Percentiles rank a stretch among this genome's conserved stretches.
Conservation (phyloP, 37 sponge, comb jelly and placozoan genomes). For the Cliona cf. orientalis region DNA sequence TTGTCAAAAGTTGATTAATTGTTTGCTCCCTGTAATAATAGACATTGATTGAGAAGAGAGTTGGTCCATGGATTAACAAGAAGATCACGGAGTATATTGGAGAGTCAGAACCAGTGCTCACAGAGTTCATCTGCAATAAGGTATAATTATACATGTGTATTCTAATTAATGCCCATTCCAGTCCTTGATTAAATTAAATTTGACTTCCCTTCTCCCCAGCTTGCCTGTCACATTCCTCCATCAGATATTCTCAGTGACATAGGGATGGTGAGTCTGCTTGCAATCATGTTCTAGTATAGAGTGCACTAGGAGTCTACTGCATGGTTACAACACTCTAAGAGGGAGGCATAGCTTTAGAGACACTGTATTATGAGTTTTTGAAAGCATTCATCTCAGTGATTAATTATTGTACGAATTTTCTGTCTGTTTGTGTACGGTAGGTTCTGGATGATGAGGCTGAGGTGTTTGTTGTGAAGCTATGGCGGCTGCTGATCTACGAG, state of each 20-base stretch:
- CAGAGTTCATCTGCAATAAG: conserved; percentile 96
- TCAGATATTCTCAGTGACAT: conserved; percentile 73
- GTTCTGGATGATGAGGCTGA: conserved; percentile 98
- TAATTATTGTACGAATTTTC: not conserved
- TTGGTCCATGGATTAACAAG: conserved; percentile 95
- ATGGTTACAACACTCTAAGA: not conserved
- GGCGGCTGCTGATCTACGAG: conserved; percentile 97
- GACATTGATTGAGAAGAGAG: conserved; percentile 91
- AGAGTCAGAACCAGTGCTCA: conserved; percentile 90
- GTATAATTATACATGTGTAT: conserved; percentile 33
- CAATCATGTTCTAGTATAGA: not conserved
- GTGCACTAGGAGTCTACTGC: not conserved
- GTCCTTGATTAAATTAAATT: not conserved
- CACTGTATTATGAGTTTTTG: no score
- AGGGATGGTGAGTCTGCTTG: conserved; percentile 69
- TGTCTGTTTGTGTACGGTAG: conserved; percentile 49
- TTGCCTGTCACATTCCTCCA: conserved; percentile 69
- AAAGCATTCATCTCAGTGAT: not conserved
- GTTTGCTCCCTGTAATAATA: conserved; percentile 1
- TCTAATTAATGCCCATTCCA: no score
- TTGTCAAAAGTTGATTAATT: not conserved
- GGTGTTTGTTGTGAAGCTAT: conserved; percentile 95
- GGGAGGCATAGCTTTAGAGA: not conserved
- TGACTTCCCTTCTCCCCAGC: conserved; percentile 35
- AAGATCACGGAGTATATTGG: conserved; percentile 99